These are phyloP conservation scores for Alectoris magna DNA, from an alignment of 2,797 vertebrate genomes.

Conservation along the genomic window DNA sequence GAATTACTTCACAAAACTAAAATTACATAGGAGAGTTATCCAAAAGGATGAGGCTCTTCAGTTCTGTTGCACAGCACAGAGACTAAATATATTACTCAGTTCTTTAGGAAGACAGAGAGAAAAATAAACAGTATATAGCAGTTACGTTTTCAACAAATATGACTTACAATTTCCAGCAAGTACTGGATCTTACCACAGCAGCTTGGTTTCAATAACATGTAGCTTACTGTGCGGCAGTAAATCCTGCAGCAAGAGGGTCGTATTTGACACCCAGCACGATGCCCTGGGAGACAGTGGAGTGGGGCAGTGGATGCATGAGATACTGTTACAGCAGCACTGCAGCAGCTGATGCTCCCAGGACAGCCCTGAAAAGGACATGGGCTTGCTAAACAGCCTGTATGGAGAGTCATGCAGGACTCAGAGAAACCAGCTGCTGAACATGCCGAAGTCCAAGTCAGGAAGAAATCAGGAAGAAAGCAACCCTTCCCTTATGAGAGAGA, in stretches of 20 bases:
- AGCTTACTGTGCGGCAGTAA: not conserved
- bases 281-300: not conserved
- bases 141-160: not conserved
- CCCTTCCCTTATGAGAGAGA: accelerated
- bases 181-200: not conserved
- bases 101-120: not conserved
- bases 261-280: not conserved
- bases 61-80: not conserved
- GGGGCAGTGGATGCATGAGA: not conserved
- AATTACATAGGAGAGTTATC: conserved; percentile 28
- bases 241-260: not conserved
- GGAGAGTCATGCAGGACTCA: not conserved
- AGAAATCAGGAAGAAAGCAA: not conserved
- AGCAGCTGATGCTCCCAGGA: not conserved
- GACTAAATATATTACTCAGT: not conserved
- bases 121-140: not conserved
- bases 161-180: not conserved
- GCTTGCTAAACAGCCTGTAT: not conserved
- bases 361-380: accelerated
- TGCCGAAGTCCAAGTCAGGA: not conserved
- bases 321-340: not conserved
- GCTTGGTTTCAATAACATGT: not conserved
- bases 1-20: conserved; percentile 48
- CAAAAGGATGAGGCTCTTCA: conserved; percentile 7
- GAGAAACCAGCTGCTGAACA: not conserved